A percentile compares a stretch with the other conserved stretches of the same genome.
These are phyloP conservation scores for Unio delphinus DNA, from an alignment of 2,888 invertebrate species.

Conservation along the genomic window DNA sequence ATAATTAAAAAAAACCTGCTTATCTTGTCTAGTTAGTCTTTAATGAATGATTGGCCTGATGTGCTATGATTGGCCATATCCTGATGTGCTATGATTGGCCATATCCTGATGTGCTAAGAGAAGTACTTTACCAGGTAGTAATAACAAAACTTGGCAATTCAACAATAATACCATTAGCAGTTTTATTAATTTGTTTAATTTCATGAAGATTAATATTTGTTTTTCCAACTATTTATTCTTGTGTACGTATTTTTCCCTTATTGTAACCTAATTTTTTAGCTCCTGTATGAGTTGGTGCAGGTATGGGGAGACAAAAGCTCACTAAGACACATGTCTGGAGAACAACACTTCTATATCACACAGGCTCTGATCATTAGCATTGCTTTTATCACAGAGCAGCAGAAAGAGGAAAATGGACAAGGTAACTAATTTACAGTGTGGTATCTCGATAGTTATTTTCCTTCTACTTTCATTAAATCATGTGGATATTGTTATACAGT, in stretches of 20 bases:
- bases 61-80: no score
- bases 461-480: not conserved
- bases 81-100: no score
- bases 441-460: not conserved
- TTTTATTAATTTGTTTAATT: no score
- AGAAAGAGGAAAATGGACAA: conserved; percentile 43
- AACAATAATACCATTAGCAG: no score
- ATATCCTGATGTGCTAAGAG: no score
- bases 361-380: conserved; percentile 60
- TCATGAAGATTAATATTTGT: not conserved
- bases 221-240: conserved; percentile 1
- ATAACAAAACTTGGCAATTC: no score
- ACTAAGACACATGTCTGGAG: conserved; percentile 60
- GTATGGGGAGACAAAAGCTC: conserved; percentile 68
- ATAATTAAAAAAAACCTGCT: no score
- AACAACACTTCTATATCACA: conserved; percentile 66
- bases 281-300: conserved; percentile 47
- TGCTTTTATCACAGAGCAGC: conserved; percentile 40
- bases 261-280: conserved; percentile 24
- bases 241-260: not conserved
- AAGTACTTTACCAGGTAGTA: no score
- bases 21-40: no score
- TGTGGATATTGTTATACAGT: not conserved
- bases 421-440: conserved; percentile 33
- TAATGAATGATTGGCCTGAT: no score